phyloP scores from a whole-genome alignment of 2,797 vertebrate genomes.

The Alexandromys oeconomus region DNA sequence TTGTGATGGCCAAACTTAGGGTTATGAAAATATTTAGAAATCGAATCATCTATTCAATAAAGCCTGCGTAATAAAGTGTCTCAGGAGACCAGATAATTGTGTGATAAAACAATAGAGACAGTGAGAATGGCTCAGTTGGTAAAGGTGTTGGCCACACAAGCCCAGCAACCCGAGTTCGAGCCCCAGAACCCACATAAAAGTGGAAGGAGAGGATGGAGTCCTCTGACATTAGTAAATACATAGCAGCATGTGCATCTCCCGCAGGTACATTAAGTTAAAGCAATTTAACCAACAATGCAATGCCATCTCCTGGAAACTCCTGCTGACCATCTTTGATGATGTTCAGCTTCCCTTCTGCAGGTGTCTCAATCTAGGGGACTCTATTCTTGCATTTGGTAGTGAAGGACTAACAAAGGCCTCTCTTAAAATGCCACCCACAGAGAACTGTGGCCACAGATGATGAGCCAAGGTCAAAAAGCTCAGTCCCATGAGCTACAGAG shows the following conservation, averaged over 20 bases:
- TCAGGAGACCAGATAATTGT: not conserved
- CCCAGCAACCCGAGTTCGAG: not conserved
- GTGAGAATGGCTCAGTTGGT: not conserved
- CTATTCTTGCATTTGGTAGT: not conserved
- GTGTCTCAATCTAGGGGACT: not conserved
- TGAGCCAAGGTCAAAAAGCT: not conserved
- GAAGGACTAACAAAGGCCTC: not conserved
- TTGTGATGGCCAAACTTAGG: not conserved
- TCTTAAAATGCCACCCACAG: not conserved
- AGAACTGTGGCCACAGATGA: not conserved
- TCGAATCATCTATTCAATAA: not conserved
- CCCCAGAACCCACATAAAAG: not conserved
- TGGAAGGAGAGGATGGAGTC: not conserved
- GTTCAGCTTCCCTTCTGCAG: not conserved
- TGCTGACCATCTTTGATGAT: not conserved
- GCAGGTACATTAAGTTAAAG: not conserved
- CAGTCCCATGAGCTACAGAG: not conserved
- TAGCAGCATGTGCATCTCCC: rapidly evolving
- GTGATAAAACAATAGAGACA: not conserved
- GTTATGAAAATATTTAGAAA: not conserved
- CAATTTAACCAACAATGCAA: not conserved
- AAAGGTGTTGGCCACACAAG: not conserved
- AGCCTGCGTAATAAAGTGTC: not conserved
- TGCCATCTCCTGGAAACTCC: not conserved
- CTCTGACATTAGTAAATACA: not conserved